These are phyloP conservation scores for Nothoprocta perdicaria DNA, from an alignment of 2,113 vertebrate genomes.

Conservation along the genomic window DNA sequence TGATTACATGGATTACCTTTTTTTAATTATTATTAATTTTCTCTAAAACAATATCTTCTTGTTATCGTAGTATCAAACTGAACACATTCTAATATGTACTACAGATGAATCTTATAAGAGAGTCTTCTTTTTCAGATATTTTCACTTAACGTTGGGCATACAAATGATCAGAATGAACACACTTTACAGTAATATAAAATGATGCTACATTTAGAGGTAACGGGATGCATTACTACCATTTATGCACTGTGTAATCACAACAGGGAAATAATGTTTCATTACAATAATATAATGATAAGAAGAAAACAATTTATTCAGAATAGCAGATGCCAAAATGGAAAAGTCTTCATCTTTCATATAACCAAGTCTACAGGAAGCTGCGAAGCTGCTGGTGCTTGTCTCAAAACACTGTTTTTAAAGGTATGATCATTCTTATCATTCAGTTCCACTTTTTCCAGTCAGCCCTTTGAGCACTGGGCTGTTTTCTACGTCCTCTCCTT, in stretches of 20 bases:
- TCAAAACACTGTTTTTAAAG: neutral
- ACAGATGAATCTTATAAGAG: neutral
- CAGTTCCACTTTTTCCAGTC: neutral
- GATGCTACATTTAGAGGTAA: neutral
- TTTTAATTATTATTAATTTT: neutral
- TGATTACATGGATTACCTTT: neutral
- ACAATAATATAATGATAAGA: neutral
- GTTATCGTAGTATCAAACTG: neutral
- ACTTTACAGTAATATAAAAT: neutral
- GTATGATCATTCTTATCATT: neutral
- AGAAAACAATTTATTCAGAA: neutral
- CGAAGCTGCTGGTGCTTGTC: neutral
- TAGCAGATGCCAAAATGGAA: neutral
- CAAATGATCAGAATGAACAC: neutral
- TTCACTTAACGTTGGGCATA: neutral
- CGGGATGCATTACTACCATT: neutral
- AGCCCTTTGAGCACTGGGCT: neutral
- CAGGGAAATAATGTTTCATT: neutral
- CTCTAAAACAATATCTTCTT: neutral
- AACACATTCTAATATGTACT: rapidly evolving
- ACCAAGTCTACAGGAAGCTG: neutral
- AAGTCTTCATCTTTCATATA: neutral
- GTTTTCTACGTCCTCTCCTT: neutral
- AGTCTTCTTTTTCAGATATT: neutral
- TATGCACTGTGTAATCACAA: neutral